phyloP scores from a whole-genome alignment of 1,140 invertebrate species.

The Cotesia chilonis region DNA sequence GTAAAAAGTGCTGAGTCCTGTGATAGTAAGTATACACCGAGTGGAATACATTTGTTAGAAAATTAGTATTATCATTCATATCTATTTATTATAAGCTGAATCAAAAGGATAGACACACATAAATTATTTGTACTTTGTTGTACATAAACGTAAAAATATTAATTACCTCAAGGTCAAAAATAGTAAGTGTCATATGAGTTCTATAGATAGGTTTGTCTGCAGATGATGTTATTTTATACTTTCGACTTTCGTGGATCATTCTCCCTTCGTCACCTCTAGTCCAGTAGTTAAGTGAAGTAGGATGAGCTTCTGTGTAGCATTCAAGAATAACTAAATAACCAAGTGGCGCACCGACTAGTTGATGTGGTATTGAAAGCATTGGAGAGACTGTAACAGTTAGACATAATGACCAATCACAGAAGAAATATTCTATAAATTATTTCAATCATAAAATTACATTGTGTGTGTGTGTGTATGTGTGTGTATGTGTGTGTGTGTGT shows the following conservation, averaged over 20 bases:
- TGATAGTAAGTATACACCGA: too few species aligned
- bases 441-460: slow-evolving; percentile 9
- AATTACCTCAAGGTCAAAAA: slow-evolving; percentile 74
- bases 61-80: too few species aligned
- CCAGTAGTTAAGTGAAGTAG: slow-evolving; percentile 92
- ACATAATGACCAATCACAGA: slow-evolving; percentile 46
- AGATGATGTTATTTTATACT: slow-evolving; percentile 73
- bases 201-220: slow-evolving; percentile 75
- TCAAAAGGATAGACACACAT: too few species aligned
- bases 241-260: slow-evolving; percentile 87
- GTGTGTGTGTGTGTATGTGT: too few species aligned
- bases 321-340: slow-evolving; percentile 85
- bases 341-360: slow-evolving; percentile 83
- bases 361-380: slow-evolving; percentile 89
- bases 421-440: not conserved
- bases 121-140: too few species aligned
- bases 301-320: slow-evolving; percentile 90
- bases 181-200: slow-evolving; percentile 83
- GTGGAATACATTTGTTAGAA: too few species aligned
- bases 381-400: slow-evolving; percentile 79
- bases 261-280: slow-evolving; percentile 81
- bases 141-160: too few species aligned
- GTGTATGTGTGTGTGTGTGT: too few species aligned
- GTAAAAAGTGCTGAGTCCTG: too few species aligned
- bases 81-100: too few species aligned